These are phyloP conservation scores for Homalodisca vitripennis DNA, from an alignment of 1,140 invertebrate genomes.

Conservation along the genomic window DNA sequence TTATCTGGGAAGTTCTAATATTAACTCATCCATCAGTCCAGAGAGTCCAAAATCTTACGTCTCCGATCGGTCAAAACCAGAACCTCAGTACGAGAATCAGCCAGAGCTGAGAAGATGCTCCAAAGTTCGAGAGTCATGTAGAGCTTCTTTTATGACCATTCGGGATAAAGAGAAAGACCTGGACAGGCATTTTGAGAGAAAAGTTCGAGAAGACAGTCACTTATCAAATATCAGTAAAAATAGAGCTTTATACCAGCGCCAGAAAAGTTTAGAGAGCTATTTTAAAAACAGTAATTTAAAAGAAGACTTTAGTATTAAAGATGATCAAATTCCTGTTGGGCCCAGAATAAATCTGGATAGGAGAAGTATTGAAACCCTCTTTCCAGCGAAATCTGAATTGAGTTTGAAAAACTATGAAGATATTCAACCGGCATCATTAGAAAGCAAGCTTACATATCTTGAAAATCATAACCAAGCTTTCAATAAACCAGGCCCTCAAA, in stretches of 20 bases:
- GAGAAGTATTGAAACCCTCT: slow-evolving; percentile 12
- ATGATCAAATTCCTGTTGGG: slow-evolving; percentile 8
- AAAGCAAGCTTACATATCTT: slow-evolving; percentile 36
- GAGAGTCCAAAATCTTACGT: not conserved
- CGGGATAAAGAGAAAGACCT: slow-evolving; percentile 14
- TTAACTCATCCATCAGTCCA: not conserved
- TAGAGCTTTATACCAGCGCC: slow-evolving; percentile 26
- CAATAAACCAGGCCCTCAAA: slow-evolving; percentile 40
- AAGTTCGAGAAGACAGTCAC: slow-evolving; percentile 2
- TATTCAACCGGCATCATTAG: slow-evolving; percentile 37
- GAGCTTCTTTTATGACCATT: slow-evolving; percentile 12
- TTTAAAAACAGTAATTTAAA: slow-evolving; percentile 22
- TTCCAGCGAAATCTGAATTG: slow-evolving; percentile 5
- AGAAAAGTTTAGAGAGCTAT: slow-evolving; percentile 28
- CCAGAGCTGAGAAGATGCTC: slow-evolving; percentile 5
- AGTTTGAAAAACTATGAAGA: slow-evolving; percentile 21
- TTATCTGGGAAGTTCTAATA: not conserved
- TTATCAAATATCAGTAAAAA: slow-evolving; percentile 26
- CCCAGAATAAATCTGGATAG: slow-evolving; percentile 24
- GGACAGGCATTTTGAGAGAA: slow-evolving; percentile 5
- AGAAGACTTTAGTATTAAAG: slow-evolving; percentile 23
- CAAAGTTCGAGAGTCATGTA: slow-evolving; percentile 10
- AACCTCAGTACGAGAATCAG: slow-evolving; percentile 23
- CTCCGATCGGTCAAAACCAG: not conserved
- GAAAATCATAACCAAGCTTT: slow-evolving; percentile 34